Conservation (phyloP, 2,888 invertebrate genomes). For the Eledona agricola region DNA sequence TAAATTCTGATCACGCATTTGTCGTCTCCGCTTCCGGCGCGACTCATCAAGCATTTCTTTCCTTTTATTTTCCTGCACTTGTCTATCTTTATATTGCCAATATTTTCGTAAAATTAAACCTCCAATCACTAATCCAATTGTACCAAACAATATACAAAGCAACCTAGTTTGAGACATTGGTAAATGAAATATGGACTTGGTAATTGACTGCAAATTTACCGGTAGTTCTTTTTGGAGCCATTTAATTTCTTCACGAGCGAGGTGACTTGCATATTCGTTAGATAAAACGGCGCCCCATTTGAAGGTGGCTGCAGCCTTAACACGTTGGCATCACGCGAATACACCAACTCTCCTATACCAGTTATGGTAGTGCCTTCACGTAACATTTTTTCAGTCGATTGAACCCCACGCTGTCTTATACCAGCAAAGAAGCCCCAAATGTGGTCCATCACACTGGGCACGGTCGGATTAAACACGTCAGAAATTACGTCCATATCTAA, state of each 20-base stretch:
- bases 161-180: slow-evolving; percentile 56
- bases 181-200: slow-evolving; percentile 2
- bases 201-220: slow-evolving; percentile 61
- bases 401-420: slow-evolving; percentile 82
- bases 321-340: slow-evolving; percentile 68
- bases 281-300: slow-evolving; percentile 75
- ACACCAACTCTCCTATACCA: slow-evolving; percentile 78
- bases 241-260: slow-evolving; percentile 78
- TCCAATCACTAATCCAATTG: slow-evolving; percentile 65
- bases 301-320: slow-evolving; percentile 78
- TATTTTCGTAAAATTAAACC: slow-evolving; percentile 64
- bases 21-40: slow-evolving; percentile 72
- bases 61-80: slow-evolving; percentile 67
- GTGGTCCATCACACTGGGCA: slow-evolving; percentile 79
- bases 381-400: slow-evolving; percentile 88
- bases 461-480: slow-evolving; percentile 82
- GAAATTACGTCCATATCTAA: slow-evolving; percentile 82
- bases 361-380: slow-evolving; percentile 83
- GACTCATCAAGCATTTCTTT: slow-evolving; percentile 72
- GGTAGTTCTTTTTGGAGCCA: slow-evolving; percentile 73
- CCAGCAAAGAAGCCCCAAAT: slow-evolving; percentile 88
- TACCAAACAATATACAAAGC: slow-evolving; percentile 66
- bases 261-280: slow-evolving; percentile 81
- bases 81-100: slow-evolving; percentile 64
- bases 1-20: slow-evolving; percentile 71